These are phyloP conservation scores for Matsumurasca onukii DNA, from an alignment of 1,140 invertebrate species.

Conservation along the genomic window DNA sequence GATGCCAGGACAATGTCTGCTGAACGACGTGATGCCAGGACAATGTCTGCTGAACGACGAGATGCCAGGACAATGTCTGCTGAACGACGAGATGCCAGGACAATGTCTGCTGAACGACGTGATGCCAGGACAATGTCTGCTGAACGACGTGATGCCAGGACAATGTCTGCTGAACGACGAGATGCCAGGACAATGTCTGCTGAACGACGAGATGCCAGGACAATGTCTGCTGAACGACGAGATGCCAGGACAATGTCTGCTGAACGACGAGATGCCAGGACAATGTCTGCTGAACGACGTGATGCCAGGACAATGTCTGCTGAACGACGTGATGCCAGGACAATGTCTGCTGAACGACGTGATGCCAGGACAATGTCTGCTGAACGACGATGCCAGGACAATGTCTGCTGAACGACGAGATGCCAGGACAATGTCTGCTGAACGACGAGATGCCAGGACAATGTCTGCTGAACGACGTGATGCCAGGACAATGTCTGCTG, in stretches of 20 bases:
- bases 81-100: neutral
- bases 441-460: neutral
- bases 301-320: neutral
- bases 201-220: neutral
- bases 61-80: neutral
- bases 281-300: neutral
- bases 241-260: neutral
- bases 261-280: neutral
- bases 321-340: neutral
- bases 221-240: neutral
- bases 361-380: neutral
- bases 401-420: neutral
- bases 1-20: neutral
- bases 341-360: neutral
- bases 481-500: no score
- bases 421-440: neutral
- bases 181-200: neutral
- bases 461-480: no score
- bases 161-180: neutral
- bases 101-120: neutral
- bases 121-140: neutral
- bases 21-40: neutral
- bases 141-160: neutral
- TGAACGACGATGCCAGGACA: neutral
- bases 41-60: neutral